Base-by-base conservation (phyloP, 1,140 invertebrate genomes). In the Berghia stephanieae region DNA sequence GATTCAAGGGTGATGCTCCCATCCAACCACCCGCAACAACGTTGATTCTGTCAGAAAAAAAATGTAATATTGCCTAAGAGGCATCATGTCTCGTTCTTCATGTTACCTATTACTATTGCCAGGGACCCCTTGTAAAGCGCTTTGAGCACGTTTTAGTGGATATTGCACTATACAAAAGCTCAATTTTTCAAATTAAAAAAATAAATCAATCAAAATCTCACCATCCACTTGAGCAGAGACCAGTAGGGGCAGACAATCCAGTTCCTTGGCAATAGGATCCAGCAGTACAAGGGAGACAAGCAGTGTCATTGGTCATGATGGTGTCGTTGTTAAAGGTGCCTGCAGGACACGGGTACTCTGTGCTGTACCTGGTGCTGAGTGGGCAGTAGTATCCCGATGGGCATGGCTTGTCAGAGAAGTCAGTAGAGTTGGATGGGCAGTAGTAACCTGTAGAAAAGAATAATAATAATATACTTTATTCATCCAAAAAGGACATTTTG, bases 341-440 rank as follows among this genome's bases (percentile, higher is more conserved):
- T 27, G 76, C 77, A 3, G 75, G 38, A 57, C 87, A 88, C 3
- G 83, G 83, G 69, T 81, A 81, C 52, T 85, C 75, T 75, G 81
- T 76, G 6, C 78, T 52, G 24, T 75, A 77, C 31, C 78, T 80
- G 3, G 87, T 87, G 40, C 81, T 80, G 0, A 66, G 70, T 13
- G 85, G 86, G 78, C 87, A 88, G 81, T 88, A 88, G 70, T 86
- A 73, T 38, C 87, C 87, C 13, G 63, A 52, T 63, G 83, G 86
- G 78, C 87, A 88, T 5, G 83, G 80, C 24, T 83, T 86, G 79
- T 83, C 82, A 0, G 75, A 60, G 78, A 79, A 88, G 68, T 85
- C 81, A 1, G 86, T 85, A 2, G 87, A 84, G 75, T 87, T 86
- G n/a, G 76, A 77, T 6, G 79, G 77, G 57, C 87, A 88, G 74